Evolutionary conservation across 2,888 invertebrate species (phyloP), one percentile per base, ranked within the genome.

Genomic region (Creontiades dilutus): DNA sequence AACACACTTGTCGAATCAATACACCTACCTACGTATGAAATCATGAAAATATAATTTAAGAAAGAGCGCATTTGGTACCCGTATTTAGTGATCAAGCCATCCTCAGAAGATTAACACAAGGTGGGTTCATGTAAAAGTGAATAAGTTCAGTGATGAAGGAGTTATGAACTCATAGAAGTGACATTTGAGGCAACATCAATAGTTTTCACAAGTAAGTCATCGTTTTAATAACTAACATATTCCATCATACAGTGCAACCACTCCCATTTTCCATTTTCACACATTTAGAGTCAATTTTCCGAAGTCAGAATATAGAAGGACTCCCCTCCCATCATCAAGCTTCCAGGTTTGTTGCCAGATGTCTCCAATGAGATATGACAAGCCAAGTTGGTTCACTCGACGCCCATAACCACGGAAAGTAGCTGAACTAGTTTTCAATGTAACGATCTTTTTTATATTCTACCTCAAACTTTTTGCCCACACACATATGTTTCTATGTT

Each of bases 161-260:
- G 37, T 7, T 2, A 4, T 37, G 7, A 37, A 37, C 37, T 37
- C 37, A 7, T 37, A 11, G 23, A 68, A 13, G 68, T 23, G 68
- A 23, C 23, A 68, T 68, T 68, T 23, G 23, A 68, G 68, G 68
- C 23, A 68, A 68, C 68, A 68, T 23, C 68, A 68, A 23, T 11
- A 19, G 68, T 68, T 68, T 82, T 23, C 14, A 82, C 52, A 82
- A 52, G 52, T 82, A 27, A 82, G 82, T 52, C 82, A 82, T n/a
- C n/a, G n/a, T 82, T 82, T 82, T 82, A 82, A 82, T 82, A 82
- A 82, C 82, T 52, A 19, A 68, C 68, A 5, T 0, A 16, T 23
- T 13, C 68, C 11, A 12, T 13, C 68, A 4, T 13, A 7, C 68
- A 23, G 3, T 37, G 37, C 37, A 37, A 68, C 68, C 3, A 27